phyloP scores from a whole-genome alignment of 2,797 vertebrate genomes.

The Antennarius maculatus region DNA sequence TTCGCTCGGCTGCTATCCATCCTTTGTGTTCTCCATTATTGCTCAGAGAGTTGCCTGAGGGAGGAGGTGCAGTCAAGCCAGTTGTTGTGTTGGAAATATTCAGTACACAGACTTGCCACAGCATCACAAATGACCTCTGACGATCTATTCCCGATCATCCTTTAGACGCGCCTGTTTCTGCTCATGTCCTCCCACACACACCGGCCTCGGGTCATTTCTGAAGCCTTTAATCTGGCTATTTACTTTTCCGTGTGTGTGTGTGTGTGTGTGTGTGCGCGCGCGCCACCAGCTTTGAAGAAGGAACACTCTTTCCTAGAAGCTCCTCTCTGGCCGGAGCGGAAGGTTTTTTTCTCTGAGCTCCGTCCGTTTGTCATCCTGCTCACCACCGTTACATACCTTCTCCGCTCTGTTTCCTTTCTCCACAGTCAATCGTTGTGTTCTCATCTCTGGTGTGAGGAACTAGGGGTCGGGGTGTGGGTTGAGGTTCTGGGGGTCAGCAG shows the following conservation, averaged over 20 bases:
- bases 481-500: constrained; percentile 48
- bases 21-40: constrained; percentile 49
- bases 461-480: background rate
- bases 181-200: constrained; percentile 35
- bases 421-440: constrained; percentile 11
- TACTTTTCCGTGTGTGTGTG: constrained; percentile 37
- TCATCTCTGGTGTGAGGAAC: constrained; percentile 14
- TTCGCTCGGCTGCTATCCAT: constrained; percentile 28
- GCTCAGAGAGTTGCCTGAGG: constrained; percentile 58
- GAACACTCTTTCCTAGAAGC: constrained; percentile 72
- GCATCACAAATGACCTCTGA: constrained; percentile 58
- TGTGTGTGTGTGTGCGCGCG: constrained; percentile 14
- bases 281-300: constrained; percentile 44
- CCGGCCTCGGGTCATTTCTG: constrained; percentile 48
- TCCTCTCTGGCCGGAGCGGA: constrained; percentile 58
- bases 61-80: constrained; percentile 44
- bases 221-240: constrained; percentile 63
- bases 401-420: too few relatives aligned
- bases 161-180: constrained; percentile 54
- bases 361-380: constrained; percentile 54
- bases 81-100: constrained; percentile 63
- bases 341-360: constrained; percentile 64
- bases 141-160: constrained; percentile 64
- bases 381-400: background rate
- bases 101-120: constrained; percentile 50